Conservation (phyloP, 2,888 invertebrate genomes). For the Eumerus sabulonum region DNA sequence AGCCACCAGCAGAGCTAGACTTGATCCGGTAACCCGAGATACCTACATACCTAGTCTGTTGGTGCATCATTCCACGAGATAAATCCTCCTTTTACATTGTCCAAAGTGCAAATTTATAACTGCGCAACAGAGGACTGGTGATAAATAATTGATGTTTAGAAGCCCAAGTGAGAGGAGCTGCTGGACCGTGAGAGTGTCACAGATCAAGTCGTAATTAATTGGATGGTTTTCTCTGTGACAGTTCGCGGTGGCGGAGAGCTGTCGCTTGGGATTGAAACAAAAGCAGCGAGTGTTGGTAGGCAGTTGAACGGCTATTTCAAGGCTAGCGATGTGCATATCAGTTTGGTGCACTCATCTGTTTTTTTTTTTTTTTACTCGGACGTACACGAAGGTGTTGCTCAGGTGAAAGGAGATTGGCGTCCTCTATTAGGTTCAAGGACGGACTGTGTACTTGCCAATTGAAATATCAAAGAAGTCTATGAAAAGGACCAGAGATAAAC, state of each 20-base stretch:
- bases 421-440: too few species aligned
- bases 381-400: too few species aligned
- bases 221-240: conserved; percentile 38
- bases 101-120: conserved; percentile 55
- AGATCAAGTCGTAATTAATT: conserved; percentile 61
- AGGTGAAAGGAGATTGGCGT: too few species aligned
- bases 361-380: too few species aligned
- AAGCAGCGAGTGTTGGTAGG: conserved; percentile 10
- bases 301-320: conserved; percentile 33
- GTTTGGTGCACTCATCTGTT: too few species aligned
- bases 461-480: too few species aligned
- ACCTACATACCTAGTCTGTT: too few species aligned
- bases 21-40: conserved; percentile 7
- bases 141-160: conserved; percentile 63
- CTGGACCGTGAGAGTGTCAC: conserved; percentile 38
- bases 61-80: conserved; percentile 24
- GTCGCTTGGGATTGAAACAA: conserved; percentile 21
- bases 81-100: conserved; percentile 50
- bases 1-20: conserved; percentile 28
- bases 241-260: conserved; percentile 13
- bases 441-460: too few species aligned
- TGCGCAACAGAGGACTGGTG: conserved; percentile 11
- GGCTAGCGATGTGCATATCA: conserved; percentile 34
- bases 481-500: too few species aligned
- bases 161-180: conserved; percentile 18